These are phyloP conservation scores for Triplophysa yarkandensis DNA, from an alignment of 2,797 vertebrate species.

Conservation along the genomic window DNA sequence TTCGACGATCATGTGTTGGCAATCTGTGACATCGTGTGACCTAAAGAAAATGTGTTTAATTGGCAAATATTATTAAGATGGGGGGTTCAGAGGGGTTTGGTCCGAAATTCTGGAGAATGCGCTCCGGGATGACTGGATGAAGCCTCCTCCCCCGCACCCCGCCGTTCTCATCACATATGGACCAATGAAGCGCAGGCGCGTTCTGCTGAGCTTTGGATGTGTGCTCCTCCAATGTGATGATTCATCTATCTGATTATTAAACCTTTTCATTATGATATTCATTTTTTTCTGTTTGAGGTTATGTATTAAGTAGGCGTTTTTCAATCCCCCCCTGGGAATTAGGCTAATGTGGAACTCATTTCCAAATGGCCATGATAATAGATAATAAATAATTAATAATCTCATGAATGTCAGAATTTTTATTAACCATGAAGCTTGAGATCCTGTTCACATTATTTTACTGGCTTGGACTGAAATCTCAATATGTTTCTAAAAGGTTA, in stretches of 20 bases:
- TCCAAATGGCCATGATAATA: slow-evolving; percentile 1
- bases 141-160: slow-evolving; percentile 15
- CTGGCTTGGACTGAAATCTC: neutral
- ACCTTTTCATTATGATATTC: too few species aligned
- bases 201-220: neutral
- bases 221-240: neutral
- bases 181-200: neutral
- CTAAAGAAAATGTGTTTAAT: slow-evolving; percentile 43
- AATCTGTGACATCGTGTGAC: slow-evolving; percentile 23
- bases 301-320: too few species aligned
- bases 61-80: slow-evolving; percentile 43
- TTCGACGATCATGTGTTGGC: slow-evolving; percentile 37
- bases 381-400: too few species aligned
- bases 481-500: too few species aligned
- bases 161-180: slow-evolving; percentile 7
- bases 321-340: too few species aligned
- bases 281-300: too few species aligned
- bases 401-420: too few species aligned
- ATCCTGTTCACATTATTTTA: neutral
- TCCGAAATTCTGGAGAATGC: neutral
- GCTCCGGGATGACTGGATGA: slow-evolving; percentile 19
- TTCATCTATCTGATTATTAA: too few species aligned
- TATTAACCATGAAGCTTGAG: neutral
- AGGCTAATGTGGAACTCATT: slow-evolving; percentile 3
- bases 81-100: slow-evolving; percentile 18